Base-by-base conservation (phyloP, 1,140 invertebrate genomes). In the Chelonus insularis region DNA sequence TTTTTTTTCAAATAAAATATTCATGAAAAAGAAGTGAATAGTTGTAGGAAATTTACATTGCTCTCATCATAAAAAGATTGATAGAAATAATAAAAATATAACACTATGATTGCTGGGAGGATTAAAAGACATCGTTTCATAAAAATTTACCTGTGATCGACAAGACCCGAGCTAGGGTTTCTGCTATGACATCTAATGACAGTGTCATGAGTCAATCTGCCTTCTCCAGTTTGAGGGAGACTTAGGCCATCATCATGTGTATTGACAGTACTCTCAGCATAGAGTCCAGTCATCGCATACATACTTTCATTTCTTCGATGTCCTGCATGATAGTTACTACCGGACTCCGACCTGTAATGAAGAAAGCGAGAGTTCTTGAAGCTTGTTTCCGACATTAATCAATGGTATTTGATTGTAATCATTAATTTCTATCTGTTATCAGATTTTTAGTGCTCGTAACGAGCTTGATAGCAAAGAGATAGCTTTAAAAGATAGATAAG, bases 201-300 rank as follows among this genome's bases (percentile, higher is more conserved):
- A 18, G 83, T 82, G 61, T 85, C 84, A 63, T 83, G 81, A 62
- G 77, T 82, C 67, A 82, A 68, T 68, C 76, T 76, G 62, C 72
- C 74, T 52, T 72, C 73, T 56, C 66, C 75, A 7, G 76, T 75
- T 50, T 78, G 79, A 54, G 82, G 74, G 8, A 81, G 78, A 59
- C 74, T 65, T 65, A 65, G 37, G 12, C 67, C 68, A 25, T 76
- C 74, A 1, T 70, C 71, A 4, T 65, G 70, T 5, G 63, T 68
- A 9, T 68, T 80, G 51, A 83, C 84, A 25, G 85, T 83, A 11
- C 85, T 86, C 66, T 91, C 90, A 43, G 89, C 88, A 73, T 92
- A 92, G 12, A 92, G 82, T n/a, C 90, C 90, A 16, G 90, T 92
- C 89, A 92, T 91, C 29, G 90, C 88, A 76, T 92, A 92, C 89